Evolutionary conservation across 2,113 vertebrate species (phyloP).

Genomic region (Felis chaus): DNA sequence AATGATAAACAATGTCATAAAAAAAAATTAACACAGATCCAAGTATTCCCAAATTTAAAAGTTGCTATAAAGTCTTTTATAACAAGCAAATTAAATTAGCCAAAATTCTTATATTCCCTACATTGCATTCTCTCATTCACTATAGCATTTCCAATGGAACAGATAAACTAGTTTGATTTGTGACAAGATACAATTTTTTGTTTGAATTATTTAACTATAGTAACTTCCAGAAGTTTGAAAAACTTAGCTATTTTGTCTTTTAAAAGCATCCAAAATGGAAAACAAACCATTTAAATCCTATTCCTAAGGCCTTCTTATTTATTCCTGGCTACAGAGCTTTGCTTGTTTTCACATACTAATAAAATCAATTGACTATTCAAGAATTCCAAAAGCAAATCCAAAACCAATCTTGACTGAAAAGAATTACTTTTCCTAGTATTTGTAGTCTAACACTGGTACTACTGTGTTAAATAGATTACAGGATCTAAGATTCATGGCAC

Average conservation of each 20-base stretch:
- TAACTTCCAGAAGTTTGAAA: conserved; percentile 27
- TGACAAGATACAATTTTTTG: neutral
- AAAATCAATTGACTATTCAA: conserved; percentile 68
- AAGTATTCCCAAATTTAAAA: neutral
- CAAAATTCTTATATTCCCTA: neutral
- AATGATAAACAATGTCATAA: neutral
- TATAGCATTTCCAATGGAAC: neutral
- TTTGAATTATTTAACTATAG: neutral
- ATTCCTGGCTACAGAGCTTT: conserved; percentile 48
- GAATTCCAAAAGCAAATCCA: conserved; percentile 61
- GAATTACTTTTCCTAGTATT: conserved; percentile 61
- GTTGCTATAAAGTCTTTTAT: neutral
- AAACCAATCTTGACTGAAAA: conserved; percentile 63
- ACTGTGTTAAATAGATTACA: conserved; percentile 45
- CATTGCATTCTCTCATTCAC: neutral
- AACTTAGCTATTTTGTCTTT: conserved; percentile 37
- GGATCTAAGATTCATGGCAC: conserved; percentile 52
- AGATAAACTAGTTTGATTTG: conserved; percentile 1
- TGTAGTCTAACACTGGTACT: conserved; percentile 56
- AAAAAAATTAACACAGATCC: neutral
- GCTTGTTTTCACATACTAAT: conserved; percentile 63
- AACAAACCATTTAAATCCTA: conserved; percentile 11
- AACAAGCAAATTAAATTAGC: conserved; percentile 11
- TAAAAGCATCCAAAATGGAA: conserved; percentile 44
- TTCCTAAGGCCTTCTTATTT: conserved; percentile 47